Conservation (phyloP, 2,888 invertebrate genomes). For the Orthosia incerta region DNA sequence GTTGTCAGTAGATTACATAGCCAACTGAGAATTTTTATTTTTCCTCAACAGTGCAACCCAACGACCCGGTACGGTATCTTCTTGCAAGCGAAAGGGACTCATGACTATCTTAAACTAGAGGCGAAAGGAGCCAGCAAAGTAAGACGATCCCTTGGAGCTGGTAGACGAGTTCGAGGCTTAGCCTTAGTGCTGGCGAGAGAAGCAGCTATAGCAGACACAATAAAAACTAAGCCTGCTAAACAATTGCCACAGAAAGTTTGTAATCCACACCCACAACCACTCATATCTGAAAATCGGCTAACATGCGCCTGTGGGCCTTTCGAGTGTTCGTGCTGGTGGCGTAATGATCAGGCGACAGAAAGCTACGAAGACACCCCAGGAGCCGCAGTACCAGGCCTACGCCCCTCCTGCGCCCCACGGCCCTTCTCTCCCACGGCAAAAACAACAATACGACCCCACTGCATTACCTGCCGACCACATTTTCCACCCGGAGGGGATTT, state of each 20-base stretch:
- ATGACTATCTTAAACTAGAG: constrained; percentile 98
- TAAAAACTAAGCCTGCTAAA: constrained; percentile 81
- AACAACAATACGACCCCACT: constrained; percentile 87
- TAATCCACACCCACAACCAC: constrained; percentile 85
- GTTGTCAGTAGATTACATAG: too few species aligned
- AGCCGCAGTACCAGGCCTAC: constrained; percentile 82
- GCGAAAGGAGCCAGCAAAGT: constrained; percentile 96
- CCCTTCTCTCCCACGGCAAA: constrained; percentile 76
- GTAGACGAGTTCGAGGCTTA: constrained; percentile 94
- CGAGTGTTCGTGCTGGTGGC: too few species aligned
- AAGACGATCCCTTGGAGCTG: constrained; percentile 94
- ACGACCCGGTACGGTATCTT: too few species aligned
- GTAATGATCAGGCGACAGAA: too few species aligned
- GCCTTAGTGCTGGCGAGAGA: constrained; percentile 95
- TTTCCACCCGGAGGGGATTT: constrained; percentile 89
- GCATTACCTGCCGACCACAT: too few species aligned
- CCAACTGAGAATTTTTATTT: too few species aligned
- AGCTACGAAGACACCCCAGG: too few species aligned
- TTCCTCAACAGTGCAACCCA: too few species aligned
- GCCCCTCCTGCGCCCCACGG: constrained; percentile 74
- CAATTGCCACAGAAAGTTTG: constrained; percentile 78
- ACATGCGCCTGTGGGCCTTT: too few species aligned
- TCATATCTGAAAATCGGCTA: constrained; percentile 93
- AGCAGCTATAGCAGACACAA: constrained; percentile 93
- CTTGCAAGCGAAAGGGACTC: constrained; percentile 99